Evolutionary conservation across 2,888 invertebrate species (phyloP).

Genomic region (Drosophila leonis): DNA sequence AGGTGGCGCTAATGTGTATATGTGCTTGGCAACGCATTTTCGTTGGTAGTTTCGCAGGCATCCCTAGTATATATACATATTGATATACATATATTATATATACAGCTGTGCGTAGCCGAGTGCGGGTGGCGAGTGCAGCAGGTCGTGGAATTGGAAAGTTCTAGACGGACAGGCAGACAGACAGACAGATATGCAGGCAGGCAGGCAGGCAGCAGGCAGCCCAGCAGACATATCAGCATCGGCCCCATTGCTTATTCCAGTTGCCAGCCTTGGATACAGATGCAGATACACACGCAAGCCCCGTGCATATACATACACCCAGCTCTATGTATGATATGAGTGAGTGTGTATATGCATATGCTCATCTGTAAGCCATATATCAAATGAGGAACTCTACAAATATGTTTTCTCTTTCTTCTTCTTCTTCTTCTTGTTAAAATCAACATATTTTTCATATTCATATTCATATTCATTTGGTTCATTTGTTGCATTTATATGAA

Average conservation of each 20-base stretch:
- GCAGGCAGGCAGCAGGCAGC: neutral
- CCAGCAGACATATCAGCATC: conserved; percentile 19
- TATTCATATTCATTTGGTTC: conserved; percentile 1
- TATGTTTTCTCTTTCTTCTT: neutral
- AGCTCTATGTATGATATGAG: neutral
- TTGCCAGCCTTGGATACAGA: conserved; percentile 36
- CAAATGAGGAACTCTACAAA: conserved; percentile 9
- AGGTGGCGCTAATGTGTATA: conserved; percentile 46
- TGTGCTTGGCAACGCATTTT: conserved; percentile 41
- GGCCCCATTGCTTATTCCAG: conserved; percentile 61
- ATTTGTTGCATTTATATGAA: neutral
- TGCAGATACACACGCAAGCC: conserved; percentile 12
- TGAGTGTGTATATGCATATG: conserved; percentile 3
- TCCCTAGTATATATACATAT: conserved; percentile 5
- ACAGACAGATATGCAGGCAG: conserved; percentile 11
- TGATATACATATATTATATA: conserved; percentile 7
- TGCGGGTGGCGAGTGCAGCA: conserved; percentile 33
- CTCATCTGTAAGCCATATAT: conserved; percentile 39
- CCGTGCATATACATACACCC: neutral
- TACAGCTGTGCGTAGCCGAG: conserved; percentile 5
- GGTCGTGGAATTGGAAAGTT: conserved; percentile 29
- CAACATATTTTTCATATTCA: conserved; percentile 4
- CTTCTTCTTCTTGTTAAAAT: neutral
- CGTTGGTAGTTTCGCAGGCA: conserved; percentile 43
- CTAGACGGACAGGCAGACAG: conserved; percentile 1